These are phyloP conservation scores for Rhombomys opimus DNA, from an alignment of 2,113 vertebrate species.

Conservation along the genomic window DNA sequence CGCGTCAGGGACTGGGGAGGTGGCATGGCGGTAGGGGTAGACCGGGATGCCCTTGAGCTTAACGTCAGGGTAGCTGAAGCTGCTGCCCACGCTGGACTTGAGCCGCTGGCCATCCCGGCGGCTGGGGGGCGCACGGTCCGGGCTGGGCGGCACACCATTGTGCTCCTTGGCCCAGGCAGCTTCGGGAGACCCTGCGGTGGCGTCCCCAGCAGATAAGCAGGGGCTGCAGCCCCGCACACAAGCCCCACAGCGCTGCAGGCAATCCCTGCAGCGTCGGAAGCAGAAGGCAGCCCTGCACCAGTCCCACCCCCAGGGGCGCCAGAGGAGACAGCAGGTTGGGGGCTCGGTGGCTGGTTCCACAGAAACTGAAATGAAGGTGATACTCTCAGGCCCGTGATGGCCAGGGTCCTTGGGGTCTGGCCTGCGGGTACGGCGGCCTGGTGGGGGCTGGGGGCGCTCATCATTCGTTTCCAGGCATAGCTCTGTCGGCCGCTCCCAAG, in stretches of 20 bases:
- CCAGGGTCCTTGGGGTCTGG: slow-evolving; percentile 87
- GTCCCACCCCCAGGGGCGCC: slow-evolving; percentile 93
- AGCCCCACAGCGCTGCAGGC: slow-evolving; percentile 88
- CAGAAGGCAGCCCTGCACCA: slow-evolving; percentile 91
- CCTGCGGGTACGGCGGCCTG: slow-evolving; percentile 79
- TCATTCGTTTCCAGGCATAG: slow-evolving; percentile 88
- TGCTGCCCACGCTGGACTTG: slow-evolving; percentile 88
- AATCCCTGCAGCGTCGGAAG: slow-evolving; percentile 88
- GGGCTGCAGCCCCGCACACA: slow-evolving; percentile 90
- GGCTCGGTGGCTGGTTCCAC: slow-evolving; percentile 86
- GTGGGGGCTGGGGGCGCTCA: slow-evolving; percentile 83
- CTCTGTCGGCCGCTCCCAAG: slow-evolving; percentile 80
- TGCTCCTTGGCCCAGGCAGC: slow-evolving; percentile 83
- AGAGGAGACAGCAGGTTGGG: slow-evolving; percentile 91
- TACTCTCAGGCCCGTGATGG: slow-evolving; percentile 89
- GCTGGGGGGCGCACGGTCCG: slow-evolving; percentile 82
- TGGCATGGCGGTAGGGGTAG: slow-evolving; percentile 83
- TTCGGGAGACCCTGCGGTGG: slow-evolving; percentile 83
- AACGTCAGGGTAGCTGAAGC: slow-evolving; percentile 96
- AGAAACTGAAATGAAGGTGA: slow-evolving; percentile 93
- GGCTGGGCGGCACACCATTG: slow-evolving; percentile 90
- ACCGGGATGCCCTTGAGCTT: slow-evolving; percentile 95
- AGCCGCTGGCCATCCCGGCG: slow-evolving; percentile 87
- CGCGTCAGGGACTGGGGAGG: slow-evolving; percentile 76
- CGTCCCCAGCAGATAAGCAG: slow-evolving; percentile 85